Evolutionary conservation across 2,113 vertebrate species (phyloP).

Genomic region (Cynopterus brachyotis): DNA sequence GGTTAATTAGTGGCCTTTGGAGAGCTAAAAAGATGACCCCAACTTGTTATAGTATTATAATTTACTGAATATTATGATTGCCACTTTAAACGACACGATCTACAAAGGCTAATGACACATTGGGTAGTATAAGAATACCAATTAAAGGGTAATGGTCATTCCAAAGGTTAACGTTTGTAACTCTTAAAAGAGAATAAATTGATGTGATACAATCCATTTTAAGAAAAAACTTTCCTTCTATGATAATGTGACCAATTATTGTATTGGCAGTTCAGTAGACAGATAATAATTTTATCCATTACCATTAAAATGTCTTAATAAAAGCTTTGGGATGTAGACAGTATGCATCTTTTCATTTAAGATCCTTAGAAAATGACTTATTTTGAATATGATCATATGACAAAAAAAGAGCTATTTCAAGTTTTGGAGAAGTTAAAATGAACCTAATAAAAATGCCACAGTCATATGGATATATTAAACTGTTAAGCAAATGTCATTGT

Average conservation of each 20-base stretch:
- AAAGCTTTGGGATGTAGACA: background rate
- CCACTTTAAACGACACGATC: background rate
- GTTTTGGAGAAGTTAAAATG: background rate
- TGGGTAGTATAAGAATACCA: background rate
- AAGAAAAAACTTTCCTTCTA: conserved; percentile 3
- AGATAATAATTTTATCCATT: background rate
- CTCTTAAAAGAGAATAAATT: conserved; percentile 54
- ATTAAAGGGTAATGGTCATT: conserved; percentile 21
- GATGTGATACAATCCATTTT: background rate
- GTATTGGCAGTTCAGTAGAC: background rate
- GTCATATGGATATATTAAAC: background rate
- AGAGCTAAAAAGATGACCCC: background rate
- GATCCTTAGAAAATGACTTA: background rate
- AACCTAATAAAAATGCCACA: background rate
- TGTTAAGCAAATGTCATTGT: background rate
- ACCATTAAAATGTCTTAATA: background rate
- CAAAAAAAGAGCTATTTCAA: conserved; percentile 19
- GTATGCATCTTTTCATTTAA: conserved; percentile 1
- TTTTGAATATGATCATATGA: conserved; percentile 1
- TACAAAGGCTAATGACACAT: background rate
- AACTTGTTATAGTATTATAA: conserved; percentile 22
- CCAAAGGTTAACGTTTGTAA: conserved; percentile 54
- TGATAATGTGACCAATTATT: background rate
- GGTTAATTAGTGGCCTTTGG: background rate
- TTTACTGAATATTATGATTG: conserved; percentile 30